These are phyloP conservation scores for Podotricha telesiphe DNA, from an alignment of 2,888 invertebrate genomes.

Conservation along the genomic window DNA sequence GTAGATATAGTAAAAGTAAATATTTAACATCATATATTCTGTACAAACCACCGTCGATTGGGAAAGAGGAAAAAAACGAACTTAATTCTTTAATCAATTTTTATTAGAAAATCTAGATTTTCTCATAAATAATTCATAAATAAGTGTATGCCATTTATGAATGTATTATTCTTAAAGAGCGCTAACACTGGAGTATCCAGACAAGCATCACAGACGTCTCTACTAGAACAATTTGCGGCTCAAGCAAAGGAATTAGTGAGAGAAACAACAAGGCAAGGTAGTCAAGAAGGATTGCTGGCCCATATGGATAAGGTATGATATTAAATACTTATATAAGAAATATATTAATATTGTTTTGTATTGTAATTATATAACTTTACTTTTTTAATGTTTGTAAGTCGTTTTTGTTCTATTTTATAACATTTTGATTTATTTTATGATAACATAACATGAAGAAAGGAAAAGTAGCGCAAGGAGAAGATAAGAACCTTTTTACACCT, in stretches of 20 bases:
- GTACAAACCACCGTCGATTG: too few relatives aligned
- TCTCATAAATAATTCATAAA: too few relatives aligned
- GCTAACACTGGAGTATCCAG: constrained; percentile 80
- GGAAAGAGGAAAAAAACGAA: too few relatives aligned
- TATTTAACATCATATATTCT: too few relatives aligned
- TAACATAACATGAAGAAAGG: constrained; percentile 83
- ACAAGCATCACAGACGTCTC: constrained; percentile 92
- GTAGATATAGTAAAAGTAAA: too few relatives aligned
- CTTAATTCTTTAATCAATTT: too few relatives aligned
- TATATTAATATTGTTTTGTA: background rate
- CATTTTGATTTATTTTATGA: constrained; percentile 43
- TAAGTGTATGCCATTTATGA: too few relatives aligned
- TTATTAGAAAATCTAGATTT: too few relatives aligned
- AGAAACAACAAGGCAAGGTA: constrained; percentile 94
- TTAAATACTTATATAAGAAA: background rate
- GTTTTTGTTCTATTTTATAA: constrained; percentile 6
- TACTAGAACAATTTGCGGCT: constrained; percentile 93
- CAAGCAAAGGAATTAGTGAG: constrained; percentile 95
- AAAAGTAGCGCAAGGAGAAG: constrained; percentile 91
- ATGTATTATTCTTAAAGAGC: constrained; percentile 54
- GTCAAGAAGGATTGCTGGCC: constrained; percentile 93
- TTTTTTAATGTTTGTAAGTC: too few relatives aligned
- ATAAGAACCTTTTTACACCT: constrained; percentile 89
- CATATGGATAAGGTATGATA: constrained; percentile 93
- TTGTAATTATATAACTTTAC: background rate